phyloP scores from a whole-genome alignment of 2,113 vertebrate genomes.

The Heptranchias perlo region DNA sequence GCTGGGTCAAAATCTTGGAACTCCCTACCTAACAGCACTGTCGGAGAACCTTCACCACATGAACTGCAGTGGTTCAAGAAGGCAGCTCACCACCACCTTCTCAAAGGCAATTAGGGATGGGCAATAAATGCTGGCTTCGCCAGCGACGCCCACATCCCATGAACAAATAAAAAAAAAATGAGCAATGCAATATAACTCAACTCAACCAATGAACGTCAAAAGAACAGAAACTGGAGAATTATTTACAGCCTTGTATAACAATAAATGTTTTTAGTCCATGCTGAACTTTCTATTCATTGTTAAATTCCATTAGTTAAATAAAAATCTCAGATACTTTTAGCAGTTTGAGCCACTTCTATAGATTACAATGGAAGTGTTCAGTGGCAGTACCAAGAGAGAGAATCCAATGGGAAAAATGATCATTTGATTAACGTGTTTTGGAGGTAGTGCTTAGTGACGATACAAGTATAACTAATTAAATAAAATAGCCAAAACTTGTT shows the following conservation, averaged over 20 bases:
- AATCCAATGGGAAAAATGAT: background rate
- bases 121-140: too few species aligned
- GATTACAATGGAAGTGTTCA: background rate
- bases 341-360: background rate
- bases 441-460: background rate
- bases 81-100: too few species aligned
- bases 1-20: too few species aligned
- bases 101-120: too few species aligned
- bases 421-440: background rate
- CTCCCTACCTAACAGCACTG: too few species aligned
- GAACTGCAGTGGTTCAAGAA: too few species aligned
- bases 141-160: too few species aligned
- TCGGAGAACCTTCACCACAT: too few species aligned
- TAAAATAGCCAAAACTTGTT: background rate
- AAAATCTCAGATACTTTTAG: background rate
- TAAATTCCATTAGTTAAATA: background rate
- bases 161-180: constrained; percentile 35
- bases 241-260: background rate
- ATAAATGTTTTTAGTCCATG: background rate
- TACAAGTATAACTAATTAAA: background rate
- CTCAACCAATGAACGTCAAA: background rate
- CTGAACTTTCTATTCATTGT: background rate
- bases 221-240: background rate
- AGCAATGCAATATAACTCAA: background rate
- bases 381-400: background rate